Base-by-base conservation (phyloP, 2,797 vertebrate species). In the Enteromius anoplus region DNA sequence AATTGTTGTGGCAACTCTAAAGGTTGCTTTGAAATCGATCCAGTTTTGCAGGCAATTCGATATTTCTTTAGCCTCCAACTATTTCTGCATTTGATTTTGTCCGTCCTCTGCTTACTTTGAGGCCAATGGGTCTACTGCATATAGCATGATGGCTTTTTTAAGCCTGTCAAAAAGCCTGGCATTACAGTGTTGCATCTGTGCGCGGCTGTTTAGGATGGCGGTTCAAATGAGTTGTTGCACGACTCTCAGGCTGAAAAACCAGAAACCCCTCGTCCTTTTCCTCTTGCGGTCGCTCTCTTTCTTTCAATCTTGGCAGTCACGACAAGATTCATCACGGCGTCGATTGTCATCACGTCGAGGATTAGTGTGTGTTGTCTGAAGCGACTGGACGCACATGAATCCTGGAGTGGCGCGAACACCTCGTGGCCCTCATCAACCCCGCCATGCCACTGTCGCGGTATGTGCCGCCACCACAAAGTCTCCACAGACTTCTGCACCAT, bases 341-440 rank as follows among this genome's bases (percentile, higher is more conserved):
- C 85, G 80, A 91, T 88, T 91, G 91, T 94, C 92, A 93, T 93
- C 93, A 86, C 90, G 81, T 89, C 83, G 81, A 92, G 93, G 93
- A 95, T 95, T 94, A 94, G 91, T 80, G 90, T 86, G 89, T 91
- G 89, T 71, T 89, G 88, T 94, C 92, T 93, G 92, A 92, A 89
- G 86, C 88, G 90, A 92, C 92, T 93, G 93, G 92, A 90, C 79
- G 81, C 85, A 93, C 91, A 92, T 93, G 88, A 93, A 92, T 93
- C 90, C 51, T 89, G 47, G 65, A 55, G 64, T 65, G 72, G 80
- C 70, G 60, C 37, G 89, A 87, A 83, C 86, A 87, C 86, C 88
- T 88, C 82, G 75, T 87, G 89, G 88, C 88, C 88, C 83, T 87
- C 40, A 12, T 60, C 40, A 86, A 81, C 75, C 81, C 71, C 4